Percentiles rank a stretch among this genome's conserved stretches.
Evolutionary conservation across 2,797 vertebrate genomes (phyloP).

Genomic region (Diceros bicornis): DNA sequence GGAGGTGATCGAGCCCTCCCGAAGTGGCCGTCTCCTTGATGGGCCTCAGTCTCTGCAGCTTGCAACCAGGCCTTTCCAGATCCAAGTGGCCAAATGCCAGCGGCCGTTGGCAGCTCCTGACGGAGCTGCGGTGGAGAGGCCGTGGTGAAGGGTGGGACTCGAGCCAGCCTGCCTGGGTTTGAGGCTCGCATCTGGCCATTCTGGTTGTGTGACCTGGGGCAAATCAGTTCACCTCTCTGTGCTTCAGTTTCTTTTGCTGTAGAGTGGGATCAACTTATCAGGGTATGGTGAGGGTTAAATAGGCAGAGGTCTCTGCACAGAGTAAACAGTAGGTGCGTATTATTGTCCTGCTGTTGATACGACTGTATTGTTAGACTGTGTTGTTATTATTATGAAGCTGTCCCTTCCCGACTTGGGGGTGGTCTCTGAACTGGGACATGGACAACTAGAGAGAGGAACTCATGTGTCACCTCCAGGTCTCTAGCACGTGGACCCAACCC

Average conservation of each 20-base stretch:
- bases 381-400: not conserved
- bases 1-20: not conserved
- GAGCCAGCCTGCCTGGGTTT: not conserved
- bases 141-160: not conserved
- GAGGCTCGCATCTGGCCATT: not conserved
- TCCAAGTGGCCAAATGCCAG: not conserved
- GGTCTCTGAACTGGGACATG: not conserved
- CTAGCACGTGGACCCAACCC: not conserved
- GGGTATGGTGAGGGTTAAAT: not conserved
- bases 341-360: not conserved
- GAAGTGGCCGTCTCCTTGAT: not conserved
- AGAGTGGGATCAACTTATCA: not conserved
- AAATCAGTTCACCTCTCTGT: not conserved
- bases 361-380: not conserved
- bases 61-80: not conserved
- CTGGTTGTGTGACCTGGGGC: not conserved
- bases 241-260: not conserved
- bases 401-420: not conserved
- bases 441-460: not conserved
- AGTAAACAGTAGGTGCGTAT: not conserved
- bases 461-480: not conserved
- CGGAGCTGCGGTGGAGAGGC: not conserved
- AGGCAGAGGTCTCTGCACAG: not conserved
- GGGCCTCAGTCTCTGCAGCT: conserved; percentile 52
- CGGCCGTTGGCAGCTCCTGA: not conserved